phyloP scores from a whole-genome alignment of 92 coral and sea anemone species.

The Pocillopora meandrina region DNA sequence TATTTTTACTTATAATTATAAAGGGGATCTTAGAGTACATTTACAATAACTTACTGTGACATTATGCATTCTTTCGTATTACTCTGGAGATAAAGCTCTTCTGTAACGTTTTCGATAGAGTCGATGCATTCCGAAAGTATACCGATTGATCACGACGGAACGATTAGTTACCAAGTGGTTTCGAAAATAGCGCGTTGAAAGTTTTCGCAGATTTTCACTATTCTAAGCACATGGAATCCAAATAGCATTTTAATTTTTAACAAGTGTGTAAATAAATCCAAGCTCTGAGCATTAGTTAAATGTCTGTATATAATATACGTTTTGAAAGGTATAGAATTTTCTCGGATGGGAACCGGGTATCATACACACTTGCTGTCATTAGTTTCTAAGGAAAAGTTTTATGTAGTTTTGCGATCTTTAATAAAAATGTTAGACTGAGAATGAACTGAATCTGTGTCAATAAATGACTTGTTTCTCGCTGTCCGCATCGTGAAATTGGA shows the following conservation, averaged over 20 bases:
- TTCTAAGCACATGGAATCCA: neutral
- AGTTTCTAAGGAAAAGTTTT: slow-evolving; percentile 25
- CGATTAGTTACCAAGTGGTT: slow-evolving; percentile 2
- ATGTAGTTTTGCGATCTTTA: slow-evolving; percentile 25
- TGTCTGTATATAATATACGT: slow-evolving; percentile 43
- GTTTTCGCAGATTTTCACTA: neutral
- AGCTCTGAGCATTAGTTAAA: slow-evolving; percentile 6
- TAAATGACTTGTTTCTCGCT: neutral
- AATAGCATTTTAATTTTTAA: slow-evolving; percentile 25
- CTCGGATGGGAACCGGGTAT: slow-evolving; percentile 10
- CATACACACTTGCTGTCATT: slow-evolving; percentile 19
- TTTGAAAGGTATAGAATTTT: slow-evolving; percentile 13
- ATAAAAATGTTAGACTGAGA: slow-evolving; percentile 7
- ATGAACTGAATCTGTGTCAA: neutral
- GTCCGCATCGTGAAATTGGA: too few relatives aligned
- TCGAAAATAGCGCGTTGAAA: neutral
- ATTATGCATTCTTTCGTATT: neutral
- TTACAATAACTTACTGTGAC: neutral
- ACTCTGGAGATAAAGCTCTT: neutral
- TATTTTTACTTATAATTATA: neutral
- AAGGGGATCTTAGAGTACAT: neutral
- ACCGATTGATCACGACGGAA: neutral
- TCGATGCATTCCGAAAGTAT: neutral
- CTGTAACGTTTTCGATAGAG: neutral
- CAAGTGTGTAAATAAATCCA: slow-evolving; percentile 33